Evolutionary conservation across 2,888 invertebrate genomes (phyloP).

Genomic region (Ophion slaviceki): DNA sequence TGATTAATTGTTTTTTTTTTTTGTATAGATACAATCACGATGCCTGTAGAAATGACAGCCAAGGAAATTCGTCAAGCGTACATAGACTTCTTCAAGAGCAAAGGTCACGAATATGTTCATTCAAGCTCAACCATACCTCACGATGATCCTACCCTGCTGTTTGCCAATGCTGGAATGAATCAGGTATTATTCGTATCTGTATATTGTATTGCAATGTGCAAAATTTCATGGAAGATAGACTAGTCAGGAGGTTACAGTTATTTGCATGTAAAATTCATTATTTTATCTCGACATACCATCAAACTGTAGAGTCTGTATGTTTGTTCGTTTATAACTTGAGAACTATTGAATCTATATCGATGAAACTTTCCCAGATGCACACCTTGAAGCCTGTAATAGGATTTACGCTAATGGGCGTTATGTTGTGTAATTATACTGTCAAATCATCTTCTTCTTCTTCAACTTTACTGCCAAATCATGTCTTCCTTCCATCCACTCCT

Average conservation of each 20-base stretch:
- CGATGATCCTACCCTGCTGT: slow-evolving; percentile 98
- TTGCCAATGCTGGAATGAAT: slow-evolving; percentile 99
- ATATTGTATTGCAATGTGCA: not conserved
- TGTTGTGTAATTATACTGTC: too few relatives aligned
- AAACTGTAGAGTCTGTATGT: not conserved
- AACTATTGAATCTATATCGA: too few relatives aligned
- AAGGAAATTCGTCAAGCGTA: slow-evolving; percentile 93
- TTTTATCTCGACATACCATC: not conserved
- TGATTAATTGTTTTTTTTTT: not conserved
- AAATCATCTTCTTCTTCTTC: too few relatives aligned
- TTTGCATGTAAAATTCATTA: not conserved
- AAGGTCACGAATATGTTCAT: slow-evolving; percentile 96
- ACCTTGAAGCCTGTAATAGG: too few relatives aligned
- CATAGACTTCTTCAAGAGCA: slow-evolving; percentile 95
- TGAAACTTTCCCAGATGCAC: too few relatives aligned
- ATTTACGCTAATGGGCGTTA: too few relatives aligned
- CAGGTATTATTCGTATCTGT: slow-evolving; percentile 85
- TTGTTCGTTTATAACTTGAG: not conserved
- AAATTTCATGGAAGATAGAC: not conserved
- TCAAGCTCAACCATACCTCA: slow-evolving; percentile 98
- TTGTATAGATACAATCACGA: slow-evolving; percentile 75
- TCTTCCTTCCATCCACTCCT: too few relatives aligned
- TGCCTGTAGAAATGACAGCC: slow-evolving; percentile 87
- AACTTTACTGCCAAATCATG: too few relatives aligned
- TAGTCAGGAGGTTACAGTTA: not conserved